Base-by-base conservation (phyloP, 2,888 invertebrate species). In the Epirrita christyi region DNA sequence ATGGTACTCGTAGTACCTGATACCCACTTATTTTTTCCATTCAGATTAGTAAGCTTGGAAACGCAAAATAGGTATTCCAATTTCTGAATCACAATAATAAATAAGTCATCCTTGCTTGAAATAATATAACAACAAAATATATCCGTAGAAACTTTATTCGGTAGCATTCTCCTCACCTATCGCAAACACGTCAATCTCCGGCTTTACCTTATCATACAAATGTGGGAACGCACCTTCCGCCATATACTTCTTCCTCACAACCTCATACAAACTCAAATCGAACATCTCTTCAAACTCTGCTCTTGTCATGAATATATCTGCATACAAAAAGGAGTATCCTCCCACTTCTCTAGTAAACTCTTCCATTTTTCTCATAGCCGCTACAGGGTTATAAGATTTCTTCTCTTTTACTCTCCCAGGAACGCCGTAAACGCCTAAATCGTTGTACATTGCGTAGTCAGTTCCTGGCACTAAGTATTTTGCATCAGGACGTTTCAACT, bases 391-490 rank as follows among this genome's bases (percentile, higher is more conserved):
- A 68, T 94, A 95, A 0, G 91, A 85, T 67, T 92, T 85, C 76
- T 92, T 93, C 37, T 93, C 85, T 68, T 93, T 93, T 0, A 95
- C 94, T 63, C 88, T 93, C 0, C 94, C 94, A 0, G 95, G 95
- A 0, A 95, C 94, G 0, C 95, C 95, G 63, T 95, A 95, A 10
- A 95, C 93, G 0, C 95, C 95, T 47, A 95, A 83, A 79, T 95
- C 95, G 70, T 95, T 95, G 71, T 94, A 95, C 93, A 95, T 94
- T 4, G 94, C 94, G 80, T 94, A 95, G 72, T 94, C 90, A 0
- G 94, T 93, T 0, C 93, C 94, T 0, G 94, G 94, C 0, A 94
- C 93, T 45, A 95, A 70, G 70, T 94, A 93, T 55, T 93, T 93
- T 0, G 79, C 59, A 15, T 88, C 76, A 0, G 95, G 95, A 32